Conservation (phyloP, 2,113 vertebrate species). For the Cyprinodon tularosa region DNA sequence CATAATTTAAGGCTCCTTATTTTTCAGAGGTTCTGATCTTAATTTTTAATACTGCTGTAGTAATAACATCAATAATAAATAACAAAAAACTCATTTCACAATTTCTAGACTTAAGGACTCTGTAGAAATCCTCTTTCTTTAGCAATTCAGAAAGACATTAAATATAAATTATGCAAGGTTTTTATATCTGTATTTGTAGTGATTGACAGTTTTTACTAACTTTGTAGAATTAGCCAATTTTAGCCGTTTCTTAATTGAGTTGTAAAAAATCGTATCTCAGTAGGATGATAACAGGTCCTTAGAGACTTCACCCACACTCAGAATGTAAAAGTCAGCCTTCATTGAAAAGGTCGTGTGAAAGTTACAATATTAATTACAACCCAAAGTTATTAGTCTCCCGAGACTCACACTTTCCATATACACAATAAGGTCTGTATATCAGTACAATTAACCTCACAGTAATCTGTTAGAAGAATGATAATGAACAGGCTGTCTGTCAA, state of each 20-base stretch:
- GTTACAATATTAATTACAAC: constrained; percentile 62
- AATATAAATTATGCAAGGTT: background rate
- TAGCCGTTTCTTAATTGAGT: constrained; percentile 59
- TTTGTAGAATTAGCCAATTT: constrained; percentile 29
- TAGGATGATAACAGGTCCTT: constrained; percentile 39
- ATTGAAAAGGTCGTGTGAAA: constrained; percentile 66
- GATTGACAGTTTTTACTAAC: constrained; percentile 32
- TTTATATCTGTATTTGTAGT: constrained; percentile 4
- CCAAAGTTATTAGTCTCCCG: constrained; percentile 37
- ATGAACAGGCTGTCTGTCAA: constrained; percentile 59
- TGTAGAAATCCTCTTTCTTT: background rate
- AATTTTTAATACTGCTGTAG: background rate
- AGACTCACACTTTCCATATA: constrained; percentile 49
- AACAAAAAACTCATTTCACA: too few relatives aligned
- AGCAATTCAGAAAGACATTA: constrained; percentile 30
- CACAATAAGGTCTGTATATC: constrained; percentile 42
- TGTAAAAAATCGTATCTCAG: constrained; percentile 44
- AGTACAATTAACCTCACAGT: constrained; percentile 54
- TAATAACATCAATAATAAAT: too few relatives aligned
- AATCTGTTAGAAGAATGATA: constrained; percentile 48
- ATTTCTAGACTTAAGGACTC: too few relatives aligned
- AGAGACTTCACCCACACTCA: constrained; percentile 32
- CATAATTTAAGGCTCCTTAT: background rate
- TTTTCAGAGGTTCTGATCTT: background rate
- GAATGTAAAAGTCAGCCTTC: constrained; percentile 51